Conservation (phyloP, 35 echinoderm and acorn worm species). For the Holothuria glaberrima region DNA sequence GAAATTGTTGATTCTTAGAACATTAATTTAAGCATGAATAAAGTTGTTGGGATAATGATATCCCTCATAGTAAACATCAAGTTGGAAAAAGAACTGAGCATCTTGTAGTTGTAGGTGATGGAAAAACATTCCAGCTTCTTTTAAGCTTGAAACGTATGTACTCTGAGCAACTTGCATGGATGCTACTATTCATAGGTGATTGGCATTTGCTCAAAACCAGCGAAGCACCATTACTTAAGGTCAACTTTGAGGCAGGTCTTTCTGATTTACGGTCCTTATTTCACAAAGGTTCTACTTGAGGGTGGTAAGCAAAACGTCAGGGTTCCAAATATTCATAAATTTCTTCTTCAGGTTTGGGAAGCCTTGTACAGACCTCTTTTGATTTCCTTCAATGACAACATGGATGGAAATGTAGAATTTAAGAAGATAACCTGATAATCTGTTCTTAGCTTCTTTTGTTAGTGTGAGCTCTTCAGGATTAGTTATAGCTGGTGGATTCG, state of each 20-base stretch:
- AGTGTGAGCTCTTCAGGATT: too few species aligned
- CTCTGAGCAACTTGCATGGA: conserved; percentile 68
- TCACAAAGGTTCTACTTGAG: conserved; percentile 43
- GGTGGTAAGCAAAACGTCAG: neutral
- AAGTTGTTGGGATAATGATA: too few species aligned
- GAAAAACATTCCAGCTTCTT: conserved; percentile 62
- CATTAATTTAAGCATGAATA: too few species aligned
- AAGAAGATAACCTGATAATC: too few species aligned
- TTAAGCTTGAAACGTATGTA: conserved; percentile 63
- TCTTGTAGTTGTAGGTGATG: conserved; percentile 75
- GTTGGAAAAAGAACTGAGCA: conserved; percentile 43
- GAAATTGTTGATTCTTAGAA: too few species aligned
- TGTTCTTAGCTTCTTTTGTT: too few species aligned
- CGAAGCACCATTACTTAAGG: conserved; percentile 69
- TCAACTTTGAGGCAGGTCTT: conserved; percentile 72
- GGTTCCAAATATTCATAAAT: conserved; percentile 66
- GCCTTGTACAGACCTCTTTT: conserved; percentile 49
- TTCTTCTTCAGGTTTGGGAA: conserved; percentile 73
- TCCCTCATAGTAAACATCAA: neutral
- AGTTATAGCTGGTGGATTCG: too few species aligned
- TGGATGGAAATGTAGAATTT: too few species aligned
- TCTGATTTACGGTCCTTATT: conserved; percentile 51
- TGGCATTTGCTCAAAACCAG: conserved; percentile 82
- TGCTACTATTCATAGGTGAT: conserved; percentile 76
- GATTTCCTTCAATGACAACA: too few species aligned